Base-by-base conservation (phyloP, 2,113 vertebrate genomes). In the Lota lota region DNA sequence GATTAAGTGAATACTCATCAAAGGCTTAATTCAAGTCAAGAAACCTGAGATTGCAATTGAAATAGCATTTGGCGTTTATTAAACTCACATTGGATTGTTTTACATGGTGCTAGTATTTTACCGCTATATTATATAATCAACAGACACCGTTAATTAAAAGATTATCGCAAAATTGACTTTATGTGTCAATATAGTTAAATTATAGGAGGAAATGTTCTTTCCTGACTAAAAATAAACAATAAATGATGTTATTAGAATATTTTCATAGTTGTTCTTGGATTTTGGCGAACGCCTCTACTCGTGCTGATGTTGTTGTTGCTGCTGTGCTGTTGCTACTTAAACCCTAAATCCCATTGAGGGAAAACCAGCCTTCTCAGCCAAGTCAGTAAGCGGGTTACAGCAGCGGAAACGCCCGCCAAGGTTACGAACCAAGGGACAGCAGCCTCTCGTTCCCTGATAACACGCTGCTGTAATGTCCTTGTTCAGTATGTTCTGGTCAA, bases 331-430 rank as follows among this genome's bases (percentile, higher is more conserved):
- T 74, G 19, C 36, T 16, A 51, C 18, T 20, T 5, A 69, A 69
- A 33, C 53, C 22, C 53, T 40, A 77, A n/a, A 86, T 83, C 79
- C 74, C 66, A 66, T 79, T 58, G 63, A 4, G 21, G 75, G 73
- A 72, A 79, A 78, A 22, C 54, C 19, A 64, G 47, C 63, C 59
- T 24, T 67, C 60, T 21, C 12, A 0, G 57, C 78, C 86, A 85
- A 82, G 83, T 81, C 73, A 72, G 79, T 88, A 81, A 84, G 83
- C 19, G 71, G 83, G 85, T 86, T 84, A 61, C 67, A 70, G 75
- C 61, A 65, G 76, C 67, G 67, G 84, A 86, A 75, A 57, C 75
- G 77, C 82, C 40, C 8, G 77, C 79, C 79, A 71, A 88, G 88
- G 85, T 83, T 74, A 79, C 60, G 70, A 84, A 80, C 86, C 2